A percentile compares a stretch with the other conserved stretches of the same genome.
phyloP scores from a whole-genome alignment of 2,888 invertebrate genomes.

The Ecliptopera silaceata region DNA sequence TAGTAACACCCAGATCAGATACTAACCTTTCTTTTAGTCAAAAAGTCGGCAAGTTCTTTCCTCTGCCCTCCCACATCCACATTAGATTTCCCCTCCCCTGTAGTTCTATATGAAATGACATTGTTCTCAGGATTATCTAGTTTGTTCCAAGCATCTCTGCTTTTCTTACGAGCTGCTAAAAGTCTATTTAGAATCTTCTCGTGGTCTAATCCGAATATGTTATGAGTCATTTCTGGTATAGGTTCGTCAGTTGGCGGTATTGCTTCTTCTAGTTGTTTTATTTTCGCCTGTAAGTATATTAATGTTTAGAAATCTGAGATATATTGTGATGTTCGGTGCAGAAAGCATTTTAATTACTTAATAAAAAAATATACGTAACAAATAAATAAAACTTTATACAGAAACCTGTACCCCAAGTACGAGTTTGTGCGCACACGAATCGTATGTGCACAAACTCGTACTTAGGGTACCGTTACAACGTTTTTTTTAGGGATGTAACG shows the following conservation, averaged over 20 bases:
- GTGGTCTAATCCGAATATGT: constrained; percentile 88
- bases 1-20: no score
- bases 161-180: constrained; percentile 76
- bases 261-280: constrained; percentile 66
- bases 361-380: no score
- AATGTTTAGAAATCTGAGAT: not conserved
- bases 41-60: constrained; percentile 80
- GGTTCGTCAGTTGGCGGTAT: constrained; percentile 61
- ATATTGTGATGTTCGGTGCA: no score
- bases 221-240: constrained; percentile 88
- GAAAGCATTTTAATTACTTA: no score
- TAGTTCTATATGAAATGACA: constrained; percentile 62
- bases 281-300: constrained; percentile 59
- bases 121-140: constrained; percentile 43
- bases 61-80: constrained; percentile 61
- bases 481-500: no score
- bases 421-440: no score
- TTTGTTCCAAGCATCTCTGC: constrained; percentile 79
- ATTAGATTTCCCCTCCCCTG: constrained; percentile 34
- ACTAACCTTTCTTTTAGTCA: constrained; percentile 76
- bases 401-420: no score
- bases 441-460: no score
- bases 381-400: no score
- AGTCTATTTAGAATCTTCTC: constrained; percentile 84
- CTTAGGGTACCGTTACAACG: no score